phyloP scores from a whole-genome alignment of 2,888 invertebrate species.

The Corythucha ciliata region DNA sequence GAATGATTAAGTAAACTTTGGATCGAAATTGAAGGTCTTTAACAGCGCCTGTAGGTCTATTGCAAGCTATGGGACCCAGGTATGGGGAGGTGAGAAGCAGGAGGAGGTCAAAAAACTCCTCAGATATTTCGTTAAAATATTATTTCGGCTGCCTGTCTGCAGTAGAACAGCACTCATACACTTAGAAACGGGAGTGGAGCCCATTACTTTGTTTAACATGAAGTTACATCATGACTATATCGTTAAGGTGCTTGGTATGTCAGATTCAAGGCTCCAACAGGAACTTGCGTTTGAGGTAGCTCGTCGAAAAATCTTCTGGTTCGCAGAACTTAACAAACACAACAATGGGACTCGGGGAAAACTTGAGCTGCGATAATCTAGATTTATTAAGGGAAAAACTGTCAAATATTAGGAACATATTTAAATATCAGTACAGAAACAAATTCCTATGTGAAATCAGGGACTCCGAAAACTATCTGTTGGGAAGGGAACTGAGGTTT shows the following conservation, averaged over 20 bases:
- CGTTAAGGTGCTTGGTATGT: neutral
- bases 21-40: constrained; percentile 7
- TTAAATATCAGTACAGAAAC: no score
- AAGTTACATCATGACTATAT: neutral
- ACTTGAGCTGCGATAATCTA: no score
- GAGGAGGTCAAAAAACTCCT: neutral
- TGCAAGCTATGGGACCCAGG: constrained; percentile 7
- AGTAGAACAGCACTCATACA: neutral
- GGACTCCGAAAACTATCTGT: no score
- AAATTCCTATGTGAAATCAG: no score
- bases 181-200: constrained; percentile 8
- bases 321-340: no score
- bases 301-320: no score
- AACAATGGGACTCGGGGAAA: no score
- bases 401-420: no score
- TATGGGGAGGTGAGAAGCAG: neutral
- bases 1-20: neutral
- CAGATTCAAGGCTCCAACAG: neutral
- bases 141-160: constrained; percentile 1
- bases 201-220: neutral
- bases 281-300: no score
- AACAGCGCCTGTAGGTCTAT: constrained; percentile 1
- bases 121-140: neutral
- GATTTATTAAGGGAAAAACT: no score
- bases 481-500: no score